Evolutionary conservation across 2,888 invertebrate genomes (phyloP), one percentile per base, ranked within the genome.

Genomic region (Drosophila leonis): DNA sequence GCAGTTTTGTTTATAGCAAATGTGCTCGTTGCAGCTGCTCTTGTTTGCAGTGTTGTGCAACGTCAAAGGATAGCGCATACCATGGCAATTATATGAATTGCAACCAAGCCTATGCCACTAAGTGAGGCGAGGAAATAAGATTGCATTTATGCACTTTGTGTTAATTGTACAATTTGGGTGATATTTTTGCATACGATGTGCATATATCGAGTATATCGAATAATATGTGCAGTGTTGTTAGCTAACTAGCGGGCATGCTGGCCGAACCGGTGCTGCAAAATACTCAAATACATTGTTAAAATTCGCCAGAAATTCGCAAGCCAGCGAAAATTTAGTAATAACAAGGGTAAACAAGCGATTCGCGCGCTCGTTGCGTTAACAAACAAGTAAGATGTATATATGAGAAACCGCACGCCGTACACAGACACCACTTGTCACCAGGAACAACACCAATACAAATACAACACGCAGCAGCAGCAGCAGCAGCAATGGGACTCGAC

Each of bases 401-500:
- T 78, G 62, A 78, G 63, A 52, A 52, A 62, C 57, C 51, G 54
- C 49, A 72, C 49, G 41, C 76, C 55, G 62, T 62, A 80, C 65
- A 41, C 67, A 78, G 78, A 71, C 76, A 80, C 67, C 76, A 75
- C 65, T 71, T 80, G 80, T 66, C 61, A 77, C 54, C 72, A 73
- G 64, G 65, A 64, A 81, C 13, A 49, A 49, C 31, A 77, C 55
- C 66, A 76, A 81, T 63, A 77, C 66, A 65, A 62, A 59, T 51
- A 66, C 57, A 49, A 51, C 67, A 65, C 61, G 54, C 70, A 70
- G 73, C 78, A 55, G 48, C 29, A 49, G 48, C 48, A 59, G 27
- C 48, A 29, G 59, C 72, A 63, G 90, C 87, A 75, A 96, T 96
- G 96, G 96, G 96, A 88, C 94, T 97, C 87, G 97, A 97, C 93